Evolutionary conservation across 2,113 vertebrate species (phyloP), one percentile per base, ranked within the genome.

Genomic region (Grammomys surdaster): DNA sequence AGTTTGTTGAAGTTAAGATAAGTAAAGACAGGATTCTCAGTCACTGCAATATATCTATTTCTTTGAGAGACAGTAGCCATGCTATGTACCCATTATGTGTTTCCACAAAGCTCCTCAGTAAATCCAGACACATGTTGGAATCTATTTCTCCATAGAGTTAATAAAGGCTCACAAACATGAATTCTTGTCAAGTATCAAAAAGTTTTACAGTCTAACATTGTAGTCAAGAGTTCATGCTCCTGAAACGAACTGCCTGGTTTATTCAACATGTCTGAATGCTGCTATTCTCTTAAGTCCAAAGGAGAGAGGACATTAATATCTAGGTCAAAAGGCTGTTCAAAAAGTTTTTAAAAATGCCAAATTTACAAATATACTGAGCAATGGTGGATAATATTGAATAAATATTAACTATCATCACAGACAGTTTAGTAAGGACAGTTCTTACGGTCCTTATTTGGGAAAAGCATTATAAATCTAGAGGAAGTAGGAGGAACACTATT

Each of bases 1-100:
- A 20, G 31, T 70, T 84, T 73, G 60, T 84, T 75, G 73, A 96
- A 76, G 67, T 81, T 95, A 65, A 96, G 48, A 51, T 65, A 88
- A 48, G 88, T 88, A 12, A 93, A 84, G 33, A 70, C 46, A 48
- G 19, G 78, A 22, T 26, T 28, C 36, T 70, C 40, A 8, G 48
- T 58, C 28, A 16, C 22, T 72, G 63, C 17, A 31, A 31, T 70
- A 80, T 11, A 70, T 72, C 24, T 46, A 69, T 87, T 91, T 95
- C 48, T 94, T 31, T 84, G 67, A 7, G 76, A 81, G 40, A 75
- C 43, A 81, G 58, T 81, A 14, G 75, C 19, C 1, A 75, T 91
- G 51, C 54, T 65, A 58, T 60, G 4, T 5, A 67, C 78, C 19
- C 4, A 70, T 65, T 46, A 28, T 70, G 6, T 96, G 6, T 76